phyloP scores from a whole-genome alignment of 2,888 invertebrate genomes.

The Trichacis sp. region DNA sequence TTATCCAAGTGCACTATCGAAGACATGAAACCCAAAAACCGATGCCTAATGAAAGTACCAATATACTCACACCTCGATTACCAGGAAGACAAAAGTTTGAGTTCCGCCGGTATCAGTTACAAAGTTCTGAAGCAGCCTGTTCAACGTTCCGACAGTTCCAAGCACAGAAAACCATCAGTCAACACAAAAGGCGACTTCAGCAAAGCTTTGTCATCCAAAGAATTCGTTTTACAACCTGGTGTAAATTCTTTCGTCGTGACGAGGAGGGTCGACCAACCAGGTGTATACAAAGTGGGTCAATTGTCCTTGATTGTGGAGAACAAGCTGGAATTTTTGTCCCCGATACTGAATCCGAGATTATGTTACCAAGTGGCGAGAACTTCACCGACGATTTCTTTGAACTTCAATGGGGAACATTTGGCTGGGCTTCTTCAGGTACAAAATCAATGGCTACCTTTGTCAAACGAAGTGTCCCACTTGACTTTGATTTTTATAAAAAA shows the following conservation, averaged over 20 bases:
- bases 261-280: constrained; percentile 75
- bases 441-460: too few species aligned
- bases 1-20: constrained; percentile 71
- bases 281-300: constrained; percentile 80
- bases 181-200: constrained; percentile 77
- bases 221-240: constrained; percentile 75
- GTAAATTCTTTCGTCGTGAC: constrained; percentile 75
- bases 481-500: too few species aligned
- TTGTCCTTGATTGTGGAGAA: constrained; percentile 75
- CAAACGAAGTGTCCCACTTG: too few species aligned
- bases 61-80: constrained; percentile 81
- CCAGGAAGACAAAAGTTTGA: constrained; percentile 85
- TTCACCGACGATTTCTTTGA: constrained; percentile 70
- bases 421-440: constrained; percentile 86
- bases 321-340: constrained; percentile 81
- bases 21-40: constrained; percentile 75
- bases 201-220: constrained; percentile 71
- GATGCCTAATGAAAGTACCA: constrained; percentile 73
- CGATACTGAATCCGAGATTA: constrained; percentile 72
- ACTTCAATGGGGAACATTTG: constrained; percentile 78
- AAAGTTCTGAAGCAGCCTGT: constrained; percentile 75
- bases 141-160: constrained; percentile 80
- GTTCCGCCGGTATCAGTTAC: constrained; percentile 80
- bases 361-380: constrained; percentile 74
- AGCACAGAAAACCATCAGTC: constrained; percentile 77